A percentile compares a stretch with the other conserved stretches of the same genome.
phyloP scores from a whole-genome alignment of 2,797 vertebrate genomes.

The Mus spretus region DNA sequence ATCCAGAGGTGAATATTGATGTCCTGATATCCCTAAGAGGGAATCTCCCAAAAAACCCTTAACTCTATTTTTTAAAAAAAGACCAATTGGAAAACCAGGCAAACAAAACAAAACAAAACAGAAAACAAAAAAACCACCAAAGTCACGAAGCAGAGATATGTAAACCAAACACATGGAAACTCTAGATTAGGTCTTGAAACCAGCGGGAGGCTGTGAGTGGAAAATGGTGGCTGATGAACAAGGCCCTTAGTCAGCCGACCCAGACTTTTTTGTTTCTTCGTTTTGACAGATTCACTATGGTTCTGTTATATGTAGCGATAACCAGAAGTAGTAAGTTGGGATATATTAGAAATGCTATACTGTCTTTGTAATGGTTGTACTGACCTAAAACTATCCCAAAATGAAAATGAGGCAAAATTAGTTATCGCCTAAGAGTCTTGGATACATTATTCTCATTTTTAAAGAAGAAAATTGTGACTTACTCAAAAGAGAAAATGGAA shows the following conservation, averaged over 20 bases:
- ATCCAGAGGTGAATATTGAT: neutral
- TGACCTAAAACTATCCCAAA: conserved; percentile 48
- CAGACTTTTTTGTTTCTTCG: neutral
- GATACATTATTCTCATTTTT: neutral
- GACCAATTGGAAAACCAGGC: neutral
- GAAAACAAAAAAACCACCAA: neutral
- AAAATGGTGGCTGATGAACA: neutral
- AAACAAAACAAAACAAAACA: neutral
- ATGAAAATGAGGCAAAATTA: neutral
- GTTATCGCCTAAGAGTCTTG: neutral
- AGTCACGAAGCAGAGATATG: neutral
- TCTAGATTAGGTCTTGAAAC: neutral
- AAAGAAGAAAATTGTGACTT: conserved; percentile 14
- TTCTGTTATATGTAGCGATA: neutral
- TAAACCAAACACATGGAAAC: neutral
- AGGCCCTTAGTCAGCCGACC: neutral
- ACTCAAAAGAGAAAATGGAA: conserved; percentile 53
- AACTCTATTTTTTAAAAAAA: neutral
- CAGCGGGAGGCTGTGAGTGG: neutral
- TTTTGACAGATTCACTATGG: neutral
- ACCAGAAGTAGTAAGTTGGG: neutral
- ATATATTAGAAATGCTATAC: neutral
- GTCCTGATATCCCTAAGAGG: neutral
- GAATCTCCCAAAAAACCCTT: neutral
- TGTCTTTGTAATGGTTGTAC: neutral